Evolutionary conservation across 1,140 invertebrate genomes (phyloP).

Genomic region (Rhyzopertha dominica): DNA sequence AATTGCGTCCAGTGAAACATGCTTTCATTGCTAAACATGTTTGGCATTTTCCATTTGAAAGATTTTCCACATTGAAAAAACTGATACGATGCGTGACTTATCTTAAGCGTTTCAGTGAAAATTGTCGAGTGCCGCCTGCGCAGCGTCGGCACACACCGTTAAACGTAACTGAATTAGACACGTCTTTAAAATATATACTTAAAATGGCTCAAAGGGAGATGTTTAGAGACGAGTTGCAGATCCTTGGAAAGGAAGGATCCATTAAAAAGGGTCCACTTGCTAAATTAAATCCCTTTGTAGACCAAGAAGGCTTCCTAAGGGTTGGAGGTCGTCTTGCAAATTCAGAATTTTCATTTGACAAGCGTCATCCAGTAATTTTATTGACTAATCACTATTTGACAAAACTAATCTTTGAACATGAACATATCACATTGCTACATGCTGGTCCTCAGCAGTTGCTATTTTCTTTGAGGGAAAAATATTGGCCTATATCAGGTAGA

Average conservation of each 20-base stretch:
- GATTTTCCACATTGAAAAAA: background rate
- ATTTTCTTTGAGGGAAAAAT: constrained; percentile 16
- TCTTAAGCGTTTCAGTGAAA: background rate
- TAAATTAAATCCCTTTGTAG: too few relatives aligned
- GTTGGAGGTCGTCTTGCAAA: background rate
- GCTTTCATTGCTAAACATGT: too few relatives aligned
- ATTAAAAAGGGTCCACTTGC: too few relatives aligned
- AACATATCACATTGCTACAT: constrained; percentile 26
- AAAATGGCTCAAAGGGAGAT: background rate
- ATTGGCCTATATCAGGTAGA: constrained; percentile 22
- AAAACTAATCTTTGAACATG: constrained; percentile 21
- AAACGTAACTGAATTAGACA: background rate
- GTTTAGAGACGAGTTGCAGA: too few relatives aligned
- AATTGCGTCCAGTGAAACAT: too few relatives aligned
- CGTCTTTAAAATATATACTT: background rate
- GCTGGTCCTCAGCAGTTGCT: constrained; percentile 24
- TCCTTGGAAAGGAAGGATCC: too few relatives aligned
- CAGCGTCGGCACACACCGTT: too few relatives aligned
- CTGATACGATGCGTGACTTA: background rate
- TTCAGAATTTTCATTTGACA: background rate
- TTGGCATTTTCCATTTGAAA: constrained; percentile 2
- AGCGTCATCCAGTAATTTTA: constrained; percentile 10
- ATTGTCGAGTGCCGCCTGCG: background rate
- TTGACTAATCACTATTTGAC: constrained; percentile 21
- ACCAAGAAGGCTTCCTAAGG: too few relatives aligned